These are phyloP conservation scores for Atethmia centrago DNA, from an alignment of 2,888 invertebrate species.

Conservation along the genomic window DNA sequence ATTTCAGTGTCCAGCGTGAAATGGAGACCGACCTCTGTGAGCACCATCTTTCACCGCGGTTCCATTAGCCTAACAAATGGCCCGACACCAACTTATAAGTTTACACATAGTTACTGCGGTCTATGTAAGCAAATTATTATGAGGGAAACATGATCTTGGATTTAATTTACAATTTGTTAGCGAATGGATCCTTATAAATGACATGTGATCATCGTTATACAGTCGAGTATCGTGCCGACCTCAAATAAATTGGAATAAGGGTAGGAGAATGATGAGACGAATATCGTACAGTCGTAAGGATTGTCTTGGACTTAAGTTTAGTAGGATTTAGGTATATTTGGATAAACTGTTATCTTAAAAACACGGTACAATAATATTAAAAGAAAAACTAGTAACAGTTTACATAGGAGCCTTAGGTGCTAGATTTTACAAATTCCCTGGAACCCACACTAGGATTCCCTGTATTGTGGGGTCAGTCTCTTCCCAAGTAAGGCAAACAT, in stretches of 20 bases:
- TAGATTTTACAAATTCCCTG: too few relatives aligned
- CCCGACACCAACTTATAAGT: constrained; percentile 71
- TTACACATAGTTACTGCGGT: constrained; percentile 39
- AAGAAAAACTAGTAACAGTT: too few relatives aligned
- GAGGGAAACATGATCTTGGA: constrained; percentile 19
- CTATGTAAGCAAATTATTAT: constrained; percentile 32
- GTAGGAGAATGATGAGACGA: not conserved
- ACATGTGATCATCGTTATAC: not conserved
- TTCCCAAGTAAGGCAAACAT: too few relatives aligned
- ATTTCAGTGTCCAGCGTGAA: constrained; percentile 75
- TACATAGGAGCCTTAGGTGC: too few relatives aligned
- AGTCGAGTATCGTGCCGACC: not conserved
- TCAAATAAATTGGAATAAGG: too few relatives aligned
- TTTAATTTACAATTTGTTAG: constrained; percentile 27
- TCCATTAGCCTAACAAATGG: constrained; percentile 84
- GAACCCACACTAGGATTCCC: too few relatives aligned
- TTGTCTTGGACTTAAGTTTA: not conserved
- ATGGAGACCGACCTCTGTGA: constrained; percentile 78
- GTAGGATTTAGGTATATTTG: not conserved
- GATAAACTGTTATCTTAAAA: not conserved
- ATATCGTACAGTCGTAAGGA: not conserved
- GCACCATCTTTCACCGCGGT: constrained; percentile 77
- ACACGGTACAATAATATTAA: too few relatives aligned
- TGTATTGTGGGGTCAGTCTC: too few relatives aligned
- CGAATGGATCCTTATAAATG: not conserved